Conservation (phyloP, 2,113 vertebrate species). For the Leptobrachium leishanense region DNA sequence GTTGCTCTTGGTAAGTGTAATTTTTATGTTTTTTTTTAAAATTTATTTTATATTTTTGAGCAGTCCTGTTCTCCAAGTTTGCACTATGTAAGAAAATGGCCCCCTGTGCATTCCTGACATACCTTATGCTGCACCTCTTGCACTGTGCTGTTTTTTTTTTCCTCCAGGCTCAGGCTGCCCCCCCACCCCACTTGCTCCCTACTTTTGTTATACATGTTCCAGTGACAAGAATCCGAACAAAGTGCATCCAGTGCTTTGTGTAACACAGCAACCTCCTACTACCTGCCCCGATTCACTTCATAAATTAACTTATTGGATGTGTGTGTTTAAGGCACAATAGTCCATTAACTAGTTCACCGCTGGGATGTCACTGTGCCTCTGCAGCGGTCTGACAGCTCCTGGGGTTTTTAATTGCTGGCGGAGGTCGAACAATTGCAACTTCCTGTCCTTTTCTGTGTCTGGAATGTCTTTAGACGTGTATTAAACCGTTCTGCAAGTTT, state of each 20-base stretch:
- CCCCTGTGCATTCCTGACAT: slow-evolving; percentile 70
- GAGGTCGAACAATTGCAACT: no score
- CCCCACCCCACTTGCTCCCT: neutral
- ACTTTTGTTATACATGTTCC: neutral
- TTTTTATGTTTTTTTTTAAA: slow-evolving; percentile 55
- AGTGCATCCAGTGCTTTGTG: slow-evolving; percentile 40
- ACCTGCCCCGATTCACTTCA: no score
- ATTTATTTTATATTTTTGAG: slow-evolving; percentile 44
- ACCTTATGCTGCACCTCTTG: slow-evolving; percentile 65
- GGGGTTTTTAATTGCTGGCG: no score
- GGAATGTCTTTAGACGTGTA: no score
- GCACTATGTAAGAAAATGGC: slow-evolving; percentile 69
- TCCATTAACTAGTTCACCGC: no score
- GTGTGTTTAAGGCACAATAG: no score
- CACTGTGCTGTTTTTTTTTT: slow-evolving; percentile 59
- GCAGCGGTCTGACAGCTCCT: no score
- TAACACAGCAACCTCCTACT: no score
- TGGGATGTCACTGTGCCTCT: no score
- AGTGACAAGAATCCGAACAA: slow-evolving; percentile 50
- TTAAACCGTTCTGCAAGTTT: no score
- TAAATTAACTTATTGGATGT: no score
- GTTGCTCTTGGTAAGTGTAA: slow-evolving; percentile 65
- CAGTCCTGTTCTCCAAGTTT: slow-evolving; percentile 62
- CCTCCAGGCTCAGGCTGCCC: slow-evolving; percentile 47
- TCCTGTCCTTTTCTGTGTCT: no score